phyloP scores from a whole-genome alignment of 2,113 vertebrate genomes.

The Hemiscyllium ocellatum region DNA sequence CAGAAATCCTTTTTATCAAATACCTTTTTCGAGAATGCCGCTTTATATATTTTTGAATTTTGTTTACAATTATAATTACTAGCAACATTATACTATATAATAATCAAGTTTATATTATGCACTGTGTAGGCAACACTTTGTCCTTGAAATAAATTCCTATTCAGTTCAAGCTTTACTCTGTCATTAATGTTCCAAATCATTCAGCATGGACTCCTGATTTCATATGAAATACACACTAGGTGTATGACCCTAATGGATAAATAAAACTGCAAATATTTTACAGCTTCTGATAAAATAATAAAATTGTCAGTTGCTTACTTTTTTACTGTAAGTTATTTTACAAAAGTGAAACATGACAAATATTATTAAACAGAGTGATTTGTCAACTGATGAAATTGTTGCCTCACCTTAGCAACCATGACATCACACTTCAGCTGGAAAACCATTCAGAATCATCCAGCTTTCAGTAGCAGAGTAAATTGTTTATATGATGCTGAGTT shows the following conservation, averaged over 20 bases:
- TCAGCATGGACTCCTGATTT: slow-evolving; percentile 55
- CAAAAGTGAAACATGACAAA: slow-evolving; percentile 45
- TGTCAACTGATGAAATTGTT: neutral
- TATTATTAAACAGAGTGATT: slow-evolving; percentile 38
- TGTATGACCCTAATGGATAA: slow-evolving; percentile 57
- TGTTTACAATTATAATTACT: neutral
- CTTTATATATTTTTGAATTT: neutral
- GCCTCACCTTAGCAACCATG: neutral
- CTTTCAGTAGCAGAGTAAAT: neutral
- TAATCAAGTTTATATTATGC: neutral
- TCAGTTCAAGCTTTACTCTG: slow-evolving; percentile 46
- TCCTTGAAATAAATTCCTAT: slow-evolving; percentile 54
- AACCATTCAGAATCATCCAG: neutral
- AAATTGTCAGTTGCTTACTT: slow-evolving; percentile 42
- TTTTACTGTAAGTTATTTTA: slow-evolving; percentile 45
- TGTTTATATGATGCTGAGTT: neutral
- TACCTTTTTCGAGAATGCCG: neutral
- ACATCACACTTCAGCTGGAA: neutral
- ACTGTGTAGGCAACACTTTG: slow-evolving; percentile 26
- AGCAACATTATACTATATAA: neutral
- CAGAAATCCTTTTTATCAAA: neutral
- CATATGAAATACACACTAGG: slow-evolving; percentile 55
- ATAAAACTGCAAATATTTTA: slow-evolving; percentile 52
- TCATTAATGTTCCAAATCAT: slow-evolving; percentile 50
- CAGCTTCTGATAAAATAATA: slow-evolving; percentile 44